Evolutionary conservation across 2,797 vertebrate species (phyloP).

Genomic region (Jordanella pulchra): DNA sequence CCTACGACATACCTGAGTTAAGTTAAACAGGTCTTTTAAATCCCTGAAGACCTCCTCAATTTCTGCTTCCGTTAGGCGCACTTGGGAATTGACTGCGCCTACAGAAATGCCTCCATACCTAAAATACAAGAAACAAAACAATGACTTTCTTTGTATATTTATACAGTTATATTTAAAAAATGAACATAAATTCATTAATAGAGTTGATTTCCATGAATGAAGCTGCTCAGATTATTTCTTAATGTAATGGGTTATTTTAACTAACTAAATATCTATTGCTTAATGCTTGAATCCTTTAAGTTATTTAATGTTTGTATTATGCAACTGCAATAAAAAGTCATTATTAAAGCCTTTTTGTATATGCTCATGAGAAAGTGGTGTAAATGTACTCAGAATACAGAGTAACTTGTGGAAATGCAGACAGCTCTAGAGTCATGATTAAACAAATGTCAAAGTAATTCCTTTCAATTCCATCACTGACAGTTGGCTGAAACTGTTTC

Average conservation of each 20-base stretch:
- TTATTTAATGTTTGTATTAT: not conserved
- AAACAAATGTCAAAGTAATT: slow-evolving; percentile 16
- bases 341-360: not conserved
- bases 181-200: too few relatives aligned
- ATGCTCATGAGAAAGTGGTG: not conserved
- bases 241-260: too few relatives aligned
- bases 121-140: slow-evolving; percentile 18
- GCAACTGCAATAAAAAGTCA: too few relatives aligned
- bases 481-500: slow-evolving; percentile 27
- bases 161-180: too few relatives aligned
- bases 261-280: too few relatives aligned
- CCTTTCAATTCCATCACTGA: slow-evolving; percentile 16
- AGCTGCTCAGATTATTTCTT: too few relatives aligned
- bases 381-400: too few relatives aligned
- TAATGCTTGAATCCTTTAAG: too few relatives aligned
- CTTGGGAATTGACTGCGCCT: slow-evolving; percentile 80
- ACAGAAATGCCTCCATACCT: slow-evolving; percentile 83
- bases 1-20: slow-evolving; percentile 61
- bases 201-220: too few relatives aligned
- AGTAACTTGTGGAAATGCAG: not conserved
- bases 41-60: slow-evolving; percentile 59
- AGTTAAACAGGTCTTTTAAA: slow-evolving; percentile 59
- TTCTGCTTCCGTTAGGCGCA: slow-evolving; percentile 65
- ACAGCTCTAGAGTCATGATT: slow-evolving; percentile 4
- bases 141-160: not conserved